A percentile compares a stretch with the other conserved stretches of the same genome.
Evolutionary conservation across 2,888 invertebrate genomes (phyloP).

Genomic region (Tholera decimalis): DNA sequence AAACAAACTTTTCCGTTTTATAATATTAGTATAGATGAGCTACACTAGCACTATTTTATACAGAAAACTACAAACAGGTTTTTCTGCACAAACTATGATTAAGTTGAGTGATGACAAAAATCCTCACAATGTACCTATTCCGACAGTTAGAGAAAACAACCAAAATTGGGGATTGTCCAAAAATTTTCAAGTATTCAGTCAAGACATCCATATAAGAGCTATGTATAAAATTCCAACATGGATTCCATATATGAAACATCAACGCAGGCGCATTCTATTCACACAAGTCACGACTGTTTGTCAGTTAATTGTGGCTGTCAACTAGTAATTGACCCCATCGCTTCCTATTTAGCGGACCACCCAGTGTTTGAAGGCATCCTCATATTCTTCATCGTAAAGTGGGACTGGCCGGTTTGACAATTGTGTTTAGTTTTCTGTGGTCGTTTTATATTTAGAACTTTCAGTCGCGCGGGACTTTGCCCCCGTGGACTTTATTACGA

Average conservation of each 20-base stretch:
- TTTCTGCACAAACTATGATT: neutral
- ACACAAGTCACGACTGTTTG: constrained; percentile 57
- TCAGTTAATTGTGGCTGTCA: constrained; percentile 68
- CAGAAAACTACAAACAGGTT: too few species aligned
- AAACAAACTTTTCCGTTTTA: too few species aligned
- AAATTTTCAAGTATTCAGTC: neutral
- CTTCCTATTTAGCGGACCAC: constrained; percentile 72
- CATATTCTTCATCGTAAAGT: constrained; percentile 33
- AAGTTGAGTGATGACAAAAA: too few species aligned
- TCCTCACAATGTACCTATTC: neutral
- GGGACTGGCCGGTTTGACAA: constrained; percentile 17
- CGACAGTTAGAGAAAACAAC: neutral
- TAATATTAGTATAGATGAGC: too few species aligned
- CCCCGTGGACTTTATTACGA: too few species aligned
- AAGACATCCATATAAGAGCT: neutral
- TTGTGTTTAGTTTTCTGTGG: neutral
- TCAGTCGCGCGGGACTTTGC: too few species aligned
- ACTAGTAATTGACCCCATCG: constrained; percentile 72
- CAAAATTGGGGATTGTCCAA: neutral
- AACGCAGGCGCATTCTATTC: constrained; percentile 48
- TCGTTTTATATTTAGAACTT: neutral
- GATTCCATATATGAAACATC: constrained; percentile 30
- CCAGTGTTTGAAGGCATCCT: constrained; percentile 54
- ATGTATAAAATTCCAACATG: constrained; percentile 25
- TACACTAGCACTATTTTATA: too few species aligned